Evolutionary conservation across 2,113 vertebrate genomes (phyloP).

Genomic region (Telmatochromis brachygnathus): DNA sequence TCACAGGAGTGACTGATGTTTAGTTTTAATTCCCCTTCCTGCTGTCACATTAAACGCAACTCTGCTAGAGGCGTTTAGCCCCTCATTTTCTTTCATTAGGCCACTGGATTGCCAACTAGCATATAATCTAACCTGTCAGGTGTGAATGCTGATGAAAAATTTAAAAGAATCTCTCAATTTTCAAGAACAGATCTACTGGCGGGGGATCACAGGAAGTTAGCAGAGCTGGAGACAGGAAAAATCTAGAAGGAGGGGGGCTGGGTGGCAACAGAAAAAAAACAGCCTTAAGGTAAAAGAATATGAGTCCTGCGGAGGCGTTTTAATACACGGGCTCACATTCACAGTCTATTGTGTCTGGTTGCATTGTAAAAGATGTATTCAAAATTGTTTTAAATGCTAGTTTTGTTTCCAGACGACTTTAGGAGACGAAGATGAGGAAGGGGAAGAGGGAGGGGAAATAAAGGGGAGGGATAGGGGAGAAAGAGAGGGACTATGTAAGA

Average conservation of each 20-base stretch:
- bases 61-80: background rate
- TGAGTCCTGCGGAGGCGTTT: background rate
- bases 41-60: background rate
- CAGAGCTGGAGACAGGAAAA: background rate
- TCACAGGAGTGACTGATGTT: background rate
- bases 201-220: background rate
- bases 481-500: background rate
- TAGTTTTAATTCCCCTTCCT: background rate
- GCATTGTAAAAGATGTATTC: background rate
- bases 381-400: background rate
- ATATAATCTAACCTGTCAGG: background rate
- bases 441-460: background rate
- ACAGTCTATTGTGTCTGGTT: background rate
- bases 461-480: background rate
- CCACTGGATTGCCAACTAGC: background rate
- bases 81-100: background rate
- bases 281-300: background rate
- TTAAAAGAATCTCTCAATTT: background rate
- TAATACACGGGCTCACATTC: background rate
- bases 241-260: background rate
- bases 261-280: background rate
- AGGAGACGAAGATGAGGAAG: background rate
- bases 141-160: background rate
- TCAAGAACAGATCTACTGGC: background rate
- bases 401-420: background rate